Conservation (phyloP, 1,140 invertebrate species). For the Bicyclus anynana region DNA sequence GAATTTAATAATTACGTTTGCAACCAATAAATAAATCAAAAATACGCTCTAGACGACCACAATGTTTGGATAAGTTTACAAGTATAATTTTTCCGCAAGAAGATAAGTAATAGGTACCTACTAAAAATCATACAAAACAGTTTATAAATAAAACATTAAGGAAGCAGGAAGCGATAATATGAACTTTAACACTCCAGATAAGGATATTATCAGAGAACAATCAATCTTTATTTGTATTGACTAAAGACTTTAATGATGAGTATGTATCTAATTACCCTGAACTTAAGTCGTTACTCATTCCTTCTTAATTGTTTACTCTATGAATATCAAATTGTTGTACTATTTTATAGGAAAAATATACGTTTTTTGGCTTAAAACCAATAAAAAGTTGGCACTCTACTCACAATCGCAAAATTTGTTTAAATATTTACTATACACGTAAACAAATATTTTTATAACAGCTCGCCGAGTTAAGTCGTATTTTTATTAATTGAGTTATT, state of each 20-base stretch:
- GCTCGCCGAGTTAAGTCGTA: too few relatives aligned
- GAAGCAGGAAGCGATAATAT: constrained; percentile 2
- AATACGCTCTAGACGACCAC: too few relatives aligned
- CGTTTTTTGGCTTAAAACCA: background rate
- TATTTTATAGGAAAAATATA: background rate
- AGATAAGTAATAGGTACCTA: too few relatives aligned
- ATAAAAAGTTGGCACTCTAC: background rate
- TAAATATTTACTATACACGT: too few relatives aligned
- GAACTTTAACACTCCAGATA: constrained; percentile 7
- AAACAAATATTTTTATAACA: too few relatives aligned
- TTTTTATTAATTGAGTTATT: too few relatives aligned
- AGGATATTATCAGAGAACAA: constrained; percentile 5
- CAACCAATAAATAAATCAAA: too few relatives aligned
- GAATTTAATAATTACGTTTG: too few relatives aligned
- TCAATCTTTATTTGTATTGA: constrained; percentile 7
- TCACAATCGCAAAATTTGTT: too few relatives aligned
- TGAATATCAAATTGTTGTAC: background rate
- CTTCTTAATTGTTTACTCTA: background rate
- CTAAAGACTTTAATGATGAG: constrained; percentile 2
- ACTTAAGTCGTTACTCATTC: background rate
- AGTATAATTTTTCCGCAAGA: too few relatives aligned
- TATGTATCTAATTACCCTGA: background rate
- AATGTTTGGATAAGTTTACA: too few relatives aligned
- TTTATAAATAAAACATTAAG: background rate
- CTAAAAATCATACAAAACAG: background rate